Conservation (phyloP, 2,888 invertebrate species). For the Germaria angustata region DNA sequence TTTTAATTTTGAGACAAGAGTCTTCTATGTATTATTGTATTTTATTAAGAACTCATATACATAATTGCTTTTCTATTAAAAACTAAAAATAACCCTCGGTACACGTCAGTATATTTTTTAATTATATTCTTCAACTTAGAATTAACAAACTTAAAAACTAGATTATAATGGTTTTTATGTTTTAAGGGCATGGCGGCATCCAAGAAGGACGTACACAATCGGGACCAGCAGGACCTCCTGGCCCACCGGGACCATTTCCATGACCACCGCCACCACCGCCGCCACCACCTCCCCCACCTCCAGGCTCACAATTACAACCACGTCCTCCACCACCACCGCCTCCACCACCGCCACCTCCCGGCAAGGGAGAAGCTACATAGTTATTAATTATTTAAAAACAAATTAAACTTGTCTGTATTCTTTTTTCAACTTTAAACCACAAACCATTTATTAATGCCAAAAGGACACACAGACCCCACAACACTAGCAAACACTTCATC, state of each 20-base stretch:
- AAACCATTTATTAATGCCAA: conserved; percentile 32
- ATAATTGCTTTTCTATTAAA: no score
- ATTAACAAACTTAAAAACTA: not conserved
- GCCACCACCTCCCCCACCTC: conserved; percentile 67
- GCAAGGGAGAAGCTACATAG: conserved; percentile 57
- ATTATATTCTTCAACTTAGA: no score
- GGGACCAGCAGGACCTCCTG: conserved; percentile 62
- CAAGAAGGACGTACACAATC: conserved; percentile 68
- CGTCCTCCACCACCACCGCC: conserved; percentile 68
- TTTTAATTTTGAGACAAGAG: no score
- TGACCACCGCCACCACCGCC: conserved; percentile 67
- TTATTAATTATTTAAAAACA: not conserved
- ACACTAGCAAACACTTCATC: conserved; percentile 24
- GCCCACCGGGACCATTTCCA: conserved; percentile 67
- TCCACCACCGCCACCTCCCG: conserved; percentile 68
- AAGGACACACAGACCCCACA: conserved; percentile 8
- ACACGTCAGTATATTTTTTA: no score
- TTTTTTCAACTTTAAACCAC: not conserved
- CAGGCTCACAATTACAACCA: conserved; percentile 69
- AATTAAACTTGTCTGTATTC: no score
- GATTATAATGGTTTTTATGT: conserved; percentile 54
- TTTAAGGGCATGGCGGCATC: conserved; percentile 66
- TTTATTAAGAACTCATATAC: no score
- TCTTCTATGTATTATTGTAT: no score
- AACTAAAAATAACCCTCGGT: no score